A percentile compares a stretch with the other conserved stretches of the same genome.
phyloP scores from a whole-genome alignment of 23 tunicate genomes.

The Botrylloides violaceus region DNA sequence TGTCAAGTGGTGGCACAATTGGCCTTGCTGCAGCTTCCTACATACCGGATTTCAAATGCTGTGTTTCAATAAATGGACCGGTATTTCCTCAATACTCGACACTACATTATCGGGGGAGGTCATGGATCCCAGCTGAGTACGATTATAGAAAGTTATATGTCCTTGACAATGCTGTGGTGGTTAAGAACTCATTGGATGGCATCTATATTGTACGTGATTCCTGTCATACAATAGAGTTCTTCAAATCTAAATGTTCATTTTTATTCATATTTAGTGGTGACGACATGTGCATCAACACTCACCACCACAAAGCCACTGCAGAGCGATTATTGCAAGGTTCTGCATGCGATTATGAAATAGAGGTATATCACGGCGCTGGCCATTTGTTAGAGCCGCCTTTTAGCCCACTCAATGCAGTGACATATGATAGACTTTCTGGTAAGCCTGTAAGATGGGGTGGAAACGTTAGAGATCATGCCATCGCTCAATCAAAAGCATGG shows the following conservation, averaged over 20 bases:
- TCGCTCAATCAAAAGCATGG: constrained; percentile 73
- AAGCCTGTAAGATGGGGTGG: constrained; percentile 31
- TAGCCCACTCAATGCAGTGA: not conserved
- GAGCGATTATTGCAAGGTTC: not conserved
- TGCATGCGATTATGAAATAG: not conserved
- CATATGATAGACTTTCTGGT: not conserved
- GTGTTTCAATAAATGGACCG: constrained; percentile 2
- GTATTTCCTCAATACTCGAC: constrained; percentile 6
- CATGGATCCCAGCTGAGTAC: not conserved
- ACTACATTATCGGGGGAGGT: not conserved
- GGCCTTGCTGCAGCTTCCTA: constrained; percentile 6
- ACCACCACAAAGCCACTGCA: too few relatives aligned
- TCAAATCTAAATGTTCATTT: constrained; percentile 9
- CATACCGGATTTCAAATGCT: not conserved
- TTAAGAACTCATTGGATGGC: not conserved
- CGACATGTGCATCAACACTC: not conserved
- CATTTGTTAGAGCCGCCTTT: constrained; percentile 22
- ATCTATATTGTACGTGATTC: not conserved
- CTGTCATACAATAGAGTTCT: not conserved
- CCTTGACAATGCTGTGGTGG: not conserved
- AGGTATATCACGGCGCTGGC: constrained; percentile 7
- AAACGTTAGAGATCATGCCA: constrained; percentile 29
- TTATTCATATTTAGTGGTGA: constrained; percentile 3
- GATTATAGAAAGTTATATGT: constrained; percentile 5
- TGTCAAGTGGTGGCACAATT: constrained; percentile 9